These are phyloP conservation scores for Drosophila mayri DNA, from an alignment of 1,140 invertebrate species.

Conservation along the genomic window DNA sequence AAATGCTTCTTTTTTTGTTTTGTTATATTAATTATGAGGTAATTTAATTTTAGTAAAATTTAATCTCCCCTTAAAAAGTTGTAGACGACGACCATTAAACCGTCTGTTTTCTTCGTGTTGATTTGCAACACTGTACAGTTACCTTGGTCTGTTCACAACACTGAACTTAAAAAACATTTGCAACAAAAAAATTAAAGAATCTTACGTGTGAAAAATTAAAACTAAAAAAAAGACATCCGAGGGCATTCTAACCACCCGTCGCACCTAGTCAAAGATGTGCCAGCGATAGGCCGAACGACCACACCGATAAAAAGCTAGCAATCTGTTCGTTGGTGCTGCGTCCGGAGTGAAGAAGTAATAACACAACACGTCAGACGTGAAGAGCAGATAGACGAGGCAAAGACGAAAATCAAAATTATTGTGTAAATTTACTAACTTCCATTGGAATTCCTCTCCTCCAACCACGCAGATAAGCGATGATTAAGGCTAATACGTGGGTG, in stretches of 20 bases:
- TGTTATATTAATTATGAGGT: neutral
- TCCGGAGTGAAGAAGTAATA: slow-evolving; percentile 62
- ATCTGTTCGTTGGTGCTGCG: slow-evolving; percentile 22
- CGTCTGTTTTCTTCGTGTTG: slow-evolving; percentile 9
- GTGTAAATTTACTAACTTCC: slow-evolving; percentile 7
- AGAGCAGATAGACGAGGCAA: slow-evolving; percentile 37
- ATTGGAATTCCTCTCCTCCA: neutral
- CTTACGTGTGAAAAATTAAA: slow-evolving; percentile 74
- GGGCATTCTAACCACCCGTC: slow-evolving; percentile 18
- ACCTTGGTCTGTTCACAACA: slow-evolving; percentile 19
- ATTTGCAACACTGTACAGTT: slow-evolving; percentile 44
- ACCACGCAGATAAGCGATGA: slow-evolving; percentile 24
- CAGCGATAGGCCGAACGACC: slow-evolving; percentile 34
- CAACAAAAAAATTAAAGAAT: slow-evolving; percentile 69
- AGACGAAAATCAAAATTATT: slow-evolving; percentile 40
- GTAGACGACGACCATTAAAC: neutral
- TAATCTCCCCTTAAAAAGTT: neutral
- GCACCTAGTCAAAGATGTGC: slow-evolving; percentile 48
- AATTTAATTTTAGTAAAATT: neutral
- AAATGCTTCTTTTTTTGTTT: no score
- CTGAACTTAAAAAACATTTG: slow-evolving; percentile 37
- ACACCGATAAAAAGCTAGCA: slow-evolving; percentile 38
- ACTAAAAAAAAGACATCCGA: slow-evolving; percentile 23
- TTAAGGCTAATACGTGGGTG: slow-evolving; percentile 49
- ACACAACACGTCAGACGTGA: slow-evolving; percentile 77